Conservation (phyloP, 1,140 invertebrate species). For the Drosophila lacertosa region DNA sequence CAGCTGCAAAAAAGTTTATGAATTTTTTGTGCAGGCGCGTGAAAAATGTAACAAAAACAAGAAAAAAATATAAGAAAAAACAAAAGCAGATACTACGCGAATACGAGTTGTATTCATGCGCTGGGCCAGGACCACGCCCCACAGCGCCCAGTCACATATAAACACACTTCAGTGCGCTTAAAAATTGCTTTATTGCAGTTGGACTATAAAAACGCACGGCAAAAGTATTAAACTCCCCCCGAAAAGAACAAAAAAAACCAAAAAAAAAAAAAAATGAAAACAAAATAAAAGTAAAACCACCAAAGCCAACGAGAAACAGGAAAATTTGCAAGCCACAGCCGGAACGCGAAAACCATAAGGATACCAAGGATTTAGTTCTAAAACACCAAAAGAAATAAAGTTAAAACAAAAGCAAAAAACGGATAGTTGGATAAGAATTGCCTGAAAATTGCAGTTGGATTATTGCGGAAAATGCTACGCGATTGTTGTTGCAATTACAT, state of each 20-base stretch:
- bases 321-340: constrained; percentile 77
- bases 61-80: constrained; percentile 37
- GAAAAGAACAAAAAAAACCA: neutral
- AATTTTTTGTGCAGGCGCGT: constrained; percentile 82
- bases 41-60: constrained; percentile 71
- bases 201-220: constrained; percentile 81
- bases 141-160: constrained; percentile 73
- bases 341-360: constrained; percentile 60
- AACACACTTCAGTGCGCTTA: constrained; percentile 82
- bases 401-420: constrained; percentile 34
- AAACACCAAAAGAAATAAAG: constrained; percentile 51
- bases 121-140: constrained; percentile 18
- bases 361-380: constrained; percentile 69
- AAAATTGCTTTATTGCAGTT: constrained; percentile 82
- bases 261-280: constrained; percentile 15
- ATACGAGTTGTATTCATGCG: constrained; percentile 41
- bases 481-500: constrained; percentile 63
- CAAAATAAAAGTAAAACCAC: constrained; percentile 45
- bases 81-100: constrained; percentile 46
- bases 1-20: constrained; percentile 76
- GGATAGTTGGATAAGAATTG: constrained; percentile 47
- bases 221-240: constrained; percentile 44
- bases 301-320: constrained; percentile 67
- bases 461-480: constrained; percentile 62
- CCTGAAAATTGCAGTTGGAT: constrained; percentile 49